These are phyloP conservation scores for Formicarius rufipectus DNA, from an alignment of 2,113 vertebrate genomes.

Conservation along the genomic window DNA sequence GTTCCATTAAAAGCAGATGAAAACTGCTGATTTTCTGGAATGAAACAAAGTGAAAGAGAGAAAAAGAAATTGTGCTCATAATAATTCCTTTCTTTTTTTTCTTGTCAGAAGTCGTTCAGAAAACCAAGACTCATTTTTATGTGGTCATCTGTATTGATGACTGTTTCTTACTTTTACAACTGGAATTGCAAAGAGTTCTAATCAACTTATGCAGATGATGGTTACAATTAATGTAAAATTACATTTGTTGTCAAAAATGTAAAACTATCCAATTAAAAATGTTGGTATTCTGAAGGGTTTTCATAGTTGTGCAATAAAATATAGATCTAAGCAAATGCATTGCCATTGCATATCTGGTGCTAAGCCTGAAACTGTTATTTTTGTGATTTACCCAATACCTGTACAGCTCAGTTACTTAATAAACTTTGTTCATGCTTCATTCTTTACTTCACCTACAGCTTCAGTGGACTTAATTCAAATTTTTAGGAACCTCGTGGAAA, in stretches of 20 bases:
- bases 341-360: accelerated
- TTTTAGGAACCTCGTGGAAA: not conserved
- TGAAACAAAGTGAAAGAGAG: not conserved
- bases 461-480: not conserved
- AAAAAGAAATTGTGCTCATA: not conserved
- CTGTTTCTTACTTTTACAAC: not conserved
- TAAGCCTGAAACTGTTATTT: not conserved
- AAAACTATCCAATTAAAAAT: not conserved
- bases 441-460: not conserved
- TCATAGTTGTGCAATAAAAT: not conserved
- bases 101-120: not conserved
- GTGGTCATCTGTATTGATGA: not conserved
- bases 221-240: not conserved
- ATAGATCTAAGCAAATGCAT: not conserved
- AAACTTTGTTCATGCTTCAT: not conserved
- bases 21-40: not conserved
- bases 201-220: not conserved
- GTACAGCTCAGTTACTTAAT: not conserved
- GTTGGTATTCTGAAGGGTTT: not conserved
- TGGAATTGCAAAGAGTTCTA: not conserved
- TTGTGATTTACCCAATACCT: not conserved
- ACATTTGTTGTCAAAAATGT: not conserved
- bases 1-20: not conserved
- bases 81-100: not conserved
- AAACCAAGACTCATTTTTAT: not conserved